These are phyloP conservation scores for Neosalanx taihuensis DNA, from an alignment of 2,797 vertebrate genomes.

Conservation along the genomic window DNA sequence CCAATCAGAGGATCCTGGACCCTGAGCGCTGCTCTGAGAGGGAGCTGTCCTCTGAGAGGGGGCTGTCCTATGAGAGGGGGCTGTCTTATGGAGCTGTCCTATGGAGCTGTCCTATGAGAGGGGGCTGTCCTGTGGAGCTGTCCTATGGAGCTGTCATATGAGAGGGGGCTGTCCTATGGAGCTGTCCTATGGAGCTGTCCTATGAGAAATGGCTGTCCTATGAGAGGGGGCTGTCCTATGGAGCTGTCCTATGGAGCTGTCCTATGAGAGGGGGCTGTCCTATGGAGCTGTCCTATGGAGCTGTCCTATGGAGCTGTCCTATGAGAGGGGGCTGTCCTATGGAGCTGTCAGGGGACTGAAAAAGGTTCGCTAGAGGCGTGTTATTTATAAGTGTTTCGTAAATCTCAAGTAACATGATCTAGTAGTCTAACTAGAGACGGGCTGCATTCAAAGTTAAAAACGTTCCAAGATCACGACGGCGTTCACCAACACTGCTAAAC, in stretches of 20 bases:
- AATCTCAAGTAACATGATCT: conserved; percentile 16
- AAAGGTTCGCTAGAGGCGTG: conserved; percentile 36
- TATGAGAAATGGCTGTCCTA: neutral
- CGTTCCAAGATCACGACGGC: neutral
- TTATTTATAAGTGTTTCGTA: conserved; percentile 46
- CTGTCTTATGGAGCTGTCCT: too few relatives aligned
- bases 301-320: neutral
- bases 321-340: neutral
- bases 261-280: neutral
- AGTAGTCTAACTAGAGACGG: neutral
- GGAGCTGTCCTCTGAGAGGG: too few relatives aligned
- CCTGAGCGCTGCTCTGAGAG: neutral
- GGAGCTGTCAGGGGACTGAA: conserved; percentile 19
- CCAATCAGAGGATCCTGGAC: neutral
- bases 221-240: too few relatives aligned
- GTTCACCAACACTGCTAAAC: too few relatives aligned
- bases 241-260: too few relatives aligned
- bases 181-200: neutral
- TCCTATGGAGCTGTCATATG: too few relatives aligned
- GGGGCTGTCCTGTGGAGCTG: too few relatives aligned
- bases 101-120: too few relatives aligned
- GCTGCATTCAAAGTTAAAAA: neutral
- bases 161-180: too few relatives aligned
- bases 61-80: too few relatives aligned
- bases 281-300: too few relatives aligned